Conservation (phyloP, 2,113 vertebrate genomes). For the Galbula dea region DNA sequence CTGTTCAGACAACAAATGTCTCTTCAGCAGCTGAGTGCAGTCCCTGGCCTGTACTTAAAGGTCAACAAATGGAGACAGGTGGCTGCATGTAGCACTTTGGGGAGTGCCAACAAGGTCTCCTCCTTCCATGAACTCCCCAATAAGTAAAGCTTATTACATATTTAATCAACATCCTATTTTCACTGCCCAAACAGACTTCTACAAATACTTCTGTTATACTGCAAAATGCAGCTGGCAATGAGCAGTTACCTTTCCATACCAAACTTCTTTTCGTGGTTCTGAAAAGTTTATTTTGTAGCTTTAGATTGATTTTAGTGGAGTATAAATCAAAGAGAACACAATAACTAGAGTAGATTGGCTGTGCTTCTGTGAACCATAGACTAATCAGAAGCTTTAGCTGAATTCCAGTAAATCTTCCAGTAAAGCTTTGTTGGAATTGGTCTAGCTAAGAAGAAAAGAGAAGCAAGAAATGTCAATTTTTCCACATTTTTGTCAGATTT, state of each 20-base stretch:
- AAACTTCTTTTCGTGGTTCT: neutral
- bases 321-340: neutral
- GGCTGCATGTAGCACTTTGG: neutral
- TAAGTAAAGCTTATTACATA: neutral
- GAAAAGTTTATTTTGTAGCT: neutral
- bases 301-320: neutral
- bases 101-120: neutral
- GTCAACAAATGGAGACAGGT: accelerated
- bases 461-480: neutral
- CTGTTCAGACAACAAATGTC: neutral
- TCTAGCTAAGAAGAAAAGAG: neutral
- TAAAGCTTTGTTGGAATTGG: neutral
- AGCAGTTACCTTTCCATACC: neutral
- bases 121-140: neutral
- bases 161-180: neutral
- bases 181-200: neutral
- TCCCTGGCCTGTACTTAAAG: neutral
- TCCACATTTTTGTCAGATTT: neutral
- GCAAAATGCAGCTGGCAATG: neutral
- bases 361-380: neutral
- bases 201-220: neutral
- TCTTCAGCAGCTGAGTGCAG: neutral
- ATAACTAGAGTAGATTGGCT: neutral
- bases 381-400: neutral
- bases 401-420: neutral